These are phyloP conservation scores for Montipora sp. DNA, from an alignment of 64 coral and sea anemone species.

Conservation along the genomic window DNA sequence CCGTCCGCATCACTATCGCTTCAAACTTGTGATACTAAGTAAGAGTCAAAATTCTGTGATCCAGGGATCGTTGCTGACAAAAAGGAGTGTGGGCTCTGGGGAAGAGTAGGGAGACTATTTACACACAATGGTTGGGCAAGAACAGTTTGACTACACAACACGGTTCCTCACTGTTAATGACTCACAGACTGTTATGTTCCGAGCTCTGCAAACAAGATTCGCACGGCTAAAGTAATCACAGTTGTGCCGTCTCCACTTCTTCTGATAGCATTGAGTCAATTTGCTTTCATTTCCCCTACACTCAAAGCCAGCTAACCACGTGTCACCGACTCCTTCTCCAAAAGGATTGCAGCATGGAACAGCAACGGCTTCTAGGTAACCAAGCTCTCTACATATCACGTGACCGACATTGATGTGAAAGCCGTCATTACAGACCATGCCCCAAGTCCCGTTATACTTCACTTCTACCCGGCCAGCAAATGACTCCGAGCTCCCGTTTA, in stretches of 20 bases:
- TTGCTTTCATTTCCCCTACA: conserved; percentile 57
- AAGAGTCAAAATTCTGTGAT: too few relatives aligned
- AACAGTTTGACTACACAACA: too few relatives aligned
- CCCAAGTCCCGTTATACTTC: conserved; percentile 57
- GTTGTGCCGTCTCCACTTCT: background rate
- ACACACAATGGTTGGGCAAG: too few relatives aligned
- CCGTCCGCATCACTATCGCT: too few relatives aligned
- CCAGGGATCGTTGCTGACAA: too few relatives aligned
- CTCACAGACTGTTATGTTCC: conserved; percentile 30
- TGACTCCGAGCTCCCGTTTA: background rate
- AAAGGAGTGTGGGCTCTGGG: too few relatives aligned
- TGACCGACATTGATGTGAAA: conserved; percentile 14
- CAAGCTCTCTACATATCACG: conserved; percentile 57
- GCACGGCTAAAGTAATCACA: background rate
- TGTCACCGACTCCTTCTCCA: background rate
- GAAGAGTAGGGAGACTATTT: too few relatives aligned
- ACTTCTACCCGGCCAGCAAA: conserved; percentile 54
- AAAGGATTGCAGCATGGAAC: conserved; percentile 49
- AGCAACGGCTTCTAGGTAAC: conserved; percentile 41
- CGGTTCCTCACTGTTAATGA: background rate
- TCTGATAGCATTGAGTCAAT: conserved; percentile 28
- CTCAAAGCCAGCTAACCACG: conserved; percentile 24
- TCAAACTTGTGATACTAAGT: too few relatives aligned
- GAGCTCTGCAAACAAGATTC: conserved; percentile 29
- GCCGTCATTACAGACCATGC: conserved; percentile 33